phyloP scores from a whole-genome alignment of 1,140 invertebrate genomes.

The Ips nitidus region DNA sequence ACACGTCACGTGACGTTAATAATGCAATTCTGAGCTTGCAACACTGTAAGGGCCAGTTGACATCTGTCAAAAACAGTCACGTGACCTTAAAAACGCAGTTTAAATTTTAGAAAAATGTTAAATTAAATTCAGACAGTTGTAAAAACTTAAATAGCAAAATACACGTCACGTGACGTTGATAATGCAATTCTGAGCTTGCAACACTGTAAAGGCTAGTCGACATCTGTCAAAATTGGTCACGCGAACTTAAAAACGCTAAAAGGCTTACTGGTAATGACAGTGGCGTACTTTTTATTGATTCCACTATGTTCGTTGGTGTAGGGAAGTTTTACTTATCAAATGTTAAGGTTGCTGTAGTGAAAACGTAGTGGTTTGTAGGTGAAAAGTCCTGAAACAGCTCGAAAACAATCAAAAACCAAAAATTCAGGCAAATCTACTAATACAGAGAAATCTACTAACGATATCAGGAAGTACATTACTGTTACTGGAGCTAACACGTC shows the following conservation, averaged over 20 bases:
- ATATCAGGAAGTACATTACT: slow-evolving; percentile 44
- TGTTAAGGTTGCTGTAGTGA: neutral
- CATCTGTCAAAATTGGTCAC: slow-evolving; percentile 6
- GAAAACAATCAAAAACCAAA: slow-evolving; percentile 45
- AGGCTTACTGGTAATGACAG: no score
- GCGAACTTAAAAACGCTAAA: neutral
- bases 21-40: no score
- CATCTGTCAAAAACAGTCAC: no score
- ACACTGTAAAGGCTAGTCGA: neutral
- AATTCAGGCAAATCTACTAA: slow-evolving; percentile 8
- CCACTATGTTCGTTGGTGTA: neutral
- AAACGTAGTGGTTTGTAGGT: slow-evolving; percentile 55
- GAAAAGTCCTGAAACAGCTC: slow-evolving; percentile 56
- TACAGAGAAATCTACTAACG: slow-evolving; percentile 8
- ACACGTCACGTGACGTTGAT: no score
- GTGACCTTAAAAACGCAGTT: no score
- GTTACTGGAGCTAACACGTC: slow-evolving; percentile 16
- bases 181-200: no score
- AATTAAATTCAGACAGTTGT: no score
- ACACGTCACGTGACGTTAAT: no score
- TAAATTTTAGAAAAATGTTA: no score
- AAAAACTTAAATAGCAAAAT: no score
- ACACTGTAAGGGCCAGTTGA: no score
- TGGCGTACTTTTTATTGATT: neutral
- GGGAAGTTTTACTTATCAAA: neutral